A percentile compares a stretch with the other conserved stretches of the same genome.
These are phyloP conservation scores for Calephelis perditalis DNA, from an alignment of 2,888 invertebrate species.

Conservation along the genomic window DNA sequence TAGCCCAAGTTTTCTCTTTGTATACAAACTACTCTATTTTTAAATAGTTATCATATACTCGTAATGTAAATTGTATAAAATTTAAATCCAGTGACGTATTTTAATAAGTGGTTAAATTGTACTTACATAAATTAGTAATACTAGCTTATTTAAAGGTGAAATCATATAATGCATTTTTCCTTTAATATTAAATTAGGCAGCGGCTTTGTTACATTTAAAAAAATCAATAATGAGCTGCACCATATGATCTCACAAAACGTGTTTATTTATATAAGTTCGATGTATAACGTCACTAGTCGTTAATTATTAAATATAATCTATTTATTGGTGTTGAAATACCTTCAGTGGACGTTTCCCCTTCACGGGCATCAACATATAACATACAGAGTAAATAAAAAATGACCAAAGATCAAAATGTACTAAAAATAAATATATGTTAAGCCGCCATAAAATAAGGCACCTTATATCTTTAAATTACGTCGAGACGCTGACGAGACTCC, in stretches of 20 bases:
- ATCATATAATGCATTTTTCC: constrained; percentile 16
- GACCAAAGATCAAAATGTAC: constrained; percentile 17
- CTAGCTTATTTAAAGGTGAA: constrained; percentile 30
- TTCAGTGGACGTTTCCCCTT: constrained; percentile 71
- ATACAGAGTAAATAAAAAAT: constrained; percentile 25
- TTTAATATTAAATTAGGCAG: no score
- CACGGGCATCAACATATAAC: constrained; percentile 51
- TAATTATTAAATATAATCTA: constrained; percentile 13
- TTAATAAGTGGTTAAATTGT: constrained; percentile 5
- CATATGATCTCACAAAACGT: not conserved
- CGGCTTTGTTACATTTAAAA: no score
- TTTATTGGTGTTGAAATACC: constrained; percentile 68
- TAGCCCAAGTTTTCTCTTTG: constrained; percentile 33
- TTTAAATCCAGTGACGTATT: constrained; percentile 7
- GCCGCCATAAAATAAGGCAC: constrained; percentile 29
- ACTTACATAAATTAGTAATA: constrained; percentile 19
- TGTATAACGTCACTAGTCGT: constrained; percentile 9
- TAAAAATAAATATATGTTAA: constrained; percentile 26
- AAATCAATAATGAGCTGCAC: not conserved
- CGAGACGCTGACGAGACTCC: constrained; percentile 23
- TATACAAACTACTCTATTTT: not conserved
- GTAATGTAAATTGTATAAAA: constrained; percentile 30
- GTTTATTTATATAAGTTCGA: constrained; percentile 6
- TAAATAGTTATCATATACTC: not conserved
- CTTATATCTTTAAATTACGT: constrained; percentile 18